A percentile compares a stretch with the other conserved stretches of the same genome.
phyloP scores from a whole-genome alignment of 1,140 invertebrate genomes.

The Caenorhabditis elegans region WBcel235 BX284602.5:10618001-10618500 shows the following conservation, averaged over 20 bases:
- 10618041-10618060: too few relatives aligned
- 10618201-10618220: neutral
- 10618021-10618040: neutral
- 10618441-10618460: neutral
- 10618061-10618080: slow-evolving; percentile 6
- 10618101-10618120: slow-evolving; percentile 6
- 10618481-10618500: neutral
- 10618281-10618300: too few relatives aligned
- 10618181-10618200: neutral
- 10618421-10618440: too few relatives aligned
- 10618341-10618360: too few relatives aligned
- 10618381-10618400: too few relatives aligned
- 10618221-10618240: neutral
- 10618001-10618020: too few relatives aligned
- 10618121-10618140: slow-evolving; percentile 9
- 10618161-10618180: neutral
- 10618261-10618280: neutral
- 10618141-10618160: slow-evolving; percentile 6
- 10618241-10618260: neutral
- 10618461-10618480: neutral
- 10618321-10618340: too few relatives aligned
- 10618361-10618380: too few relatives aligned
- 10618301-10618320: too few relatives aligned
- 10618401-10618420: too few relatives aligned
- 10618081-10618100: neutral